A percentile compares a stretch with the other conserved stretches of the same genome.
These are phyloP conservation scores for Labrus mixtus DNA, from an alignment of 2,113 vertebrate species.

Conservation along the genomic window DNA sequence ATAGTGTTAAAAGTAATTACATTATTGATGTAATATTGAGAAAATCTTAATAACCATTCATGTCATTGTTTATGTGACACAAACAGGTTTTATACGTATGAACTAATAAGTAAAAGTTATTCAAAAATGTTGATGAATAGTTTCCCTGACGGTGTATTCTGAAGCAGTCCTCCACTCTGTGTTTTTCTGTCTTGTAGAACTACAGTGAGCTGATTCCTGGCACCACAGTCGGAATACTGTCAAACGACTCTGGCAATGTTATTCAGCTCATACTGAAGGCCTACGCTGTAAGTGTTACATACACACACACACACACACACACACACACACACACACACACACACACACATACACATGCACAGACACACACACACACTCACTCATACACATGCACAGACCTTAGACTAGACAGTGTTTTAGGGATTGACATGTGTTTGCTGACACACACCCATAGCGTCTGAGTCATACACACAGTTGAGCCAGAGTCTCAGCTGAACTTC, in stretches of 20 bases:
- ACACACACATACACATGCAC: constrained; percentile 35
- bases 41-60: too few species aligned
- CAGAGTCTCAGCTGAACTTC: constrained; percentile 40
- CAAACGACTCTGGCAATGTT: constrained; percentile 92
- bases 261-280: constrained; percentile 95
- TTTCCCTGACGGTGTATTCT: too few species aligned
- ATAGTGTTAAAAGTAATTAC: too few species aligned
- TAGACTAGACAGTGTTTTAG: constrained; percentile 58
- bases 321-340: constrained; percentile 34
- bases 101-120: too few species aligned
- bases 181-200: constrained; percentile 82
- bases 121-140: too few species aligned
- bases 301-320: constrained; percentile 39
- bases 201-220: constrained; percentile 98
- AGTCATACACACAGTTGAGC: constrained; percentile 43
- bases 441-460: constrained; percentile 65
- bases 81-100: too few species aligned
- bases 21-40: too few species aligned
- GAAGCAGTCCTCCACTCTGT: background rate
- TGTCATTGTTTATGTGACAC: too few species aligned
- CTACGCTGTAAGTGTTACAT: constrained; percentile 87
- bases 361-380: constrained; percentile 36
- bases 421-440: constrained; percentile 67
- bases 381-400: constrained; percentile 31
- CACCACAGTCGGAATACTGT: constrained; percentile 92